Conservation (phyloP, 2,113 vertebrate genomes). For the Ginglymostoma cirratum region DNA sequence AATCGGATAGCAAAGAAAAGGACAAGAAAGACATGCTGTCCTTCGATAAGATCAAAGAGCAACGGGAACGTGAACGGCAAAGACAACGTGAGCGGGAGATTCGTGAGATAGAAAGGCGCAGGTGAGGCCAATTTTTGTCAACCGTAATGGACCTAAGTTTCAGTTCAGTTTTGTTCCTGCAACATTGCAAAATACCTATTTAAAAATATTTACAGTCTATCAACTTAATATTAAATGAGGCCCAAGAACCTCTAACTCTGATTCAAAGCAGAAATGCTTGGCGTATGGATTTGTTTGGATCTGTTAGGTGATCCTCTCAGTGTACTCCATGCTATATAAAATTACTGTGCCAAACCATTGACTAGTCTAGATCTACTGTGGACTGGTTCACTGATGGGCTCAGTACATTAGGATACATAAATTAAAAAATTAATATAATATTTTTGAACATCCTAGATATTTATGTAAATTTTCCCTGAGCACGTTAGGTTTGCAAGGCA, state of each 20-base stretch:
- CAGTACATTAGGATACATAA: not conserved
- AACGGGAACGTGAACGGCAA: conserved; percentile 82
- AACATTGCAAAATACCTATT: not conserved
- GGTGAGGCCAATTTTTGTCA: conserved; percentile 57
- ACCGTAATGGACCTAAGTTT: conserved; percentile 39
- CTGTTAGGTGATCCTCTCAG: conserved; percentile 5
- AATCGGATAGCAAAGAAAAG: conserved; percentile 75
- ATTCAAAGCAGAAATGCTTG: not conserved
- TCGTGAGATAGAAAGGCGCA: conserved; percentile 78
- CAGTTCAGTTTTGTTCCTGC: not conserved
- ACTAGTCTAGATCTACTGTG: not conserved
- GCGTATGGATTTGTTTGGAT: conserved; percentile 35
- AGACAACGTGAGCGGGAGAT: conserved; percentile 85
- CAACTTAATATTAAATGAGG: not conserved
- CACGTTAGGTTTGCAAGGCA: not conserved
- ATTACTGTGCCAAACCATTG: conserved; percentile 36
- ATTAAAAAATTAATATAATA: no score
- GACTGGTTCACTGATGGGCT: conserved; percentile 35
- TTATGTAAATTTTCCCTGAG: not conserved
- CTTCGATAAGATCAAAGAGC: conserved; percentile 96
- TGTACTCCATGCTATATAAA: conserved; percentile 38
- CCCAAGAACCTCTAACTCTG: not conserved
- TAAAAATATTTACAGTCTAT: not conserved
- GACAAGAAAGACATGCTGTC: conserved; percentile 80
- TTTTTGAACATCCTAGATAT: not conserved